phyloP scores from a whole-genome alignment of 2,797 vertebrate genomes.

The Mus spretus region DNA sequence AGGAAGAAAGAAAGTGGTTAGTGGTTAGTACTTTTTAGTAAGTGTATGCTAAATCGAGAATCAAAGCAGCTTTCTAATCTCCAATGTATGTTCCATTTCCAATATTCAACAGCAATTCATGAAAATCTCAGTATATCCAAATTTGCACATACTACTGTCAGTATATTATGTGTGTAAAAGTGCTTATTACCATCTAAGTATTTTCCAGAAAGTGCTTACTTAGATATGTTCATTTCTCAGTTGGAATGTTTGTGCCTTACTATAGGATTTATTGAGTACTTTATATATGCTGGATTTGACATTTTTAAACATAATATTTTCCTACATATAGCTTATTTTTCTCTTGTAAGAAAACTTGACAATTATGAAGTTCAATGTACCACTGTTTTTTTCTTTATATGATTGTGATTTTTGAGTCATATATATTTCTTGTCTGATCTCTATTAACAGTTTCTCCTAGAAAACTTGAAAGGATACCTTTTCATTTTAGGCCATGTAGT shows the following conservation, averaged over 20 bases:
- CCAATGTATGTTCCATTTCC: neutral
- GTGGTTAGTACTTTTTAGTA: neutral
- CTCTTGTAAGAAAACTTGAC: too few relatives aligned
- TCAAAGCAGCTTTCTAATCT: too few relatives aligned
- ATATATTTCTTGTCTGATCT: neutral
- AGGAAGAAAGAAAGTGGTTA: too few relatives aligned
- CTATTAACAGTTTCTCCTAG: neutral
- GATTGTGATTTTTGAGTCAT: neutral
- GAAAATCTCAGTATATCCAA: neutral
- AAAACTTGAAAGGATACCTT: neutral
- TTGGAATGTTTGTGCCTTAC: neutral
- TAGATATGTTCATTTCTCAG: neutral
- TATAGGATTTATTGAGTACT: neutral
- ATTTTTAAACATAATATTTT: too few relatives aligned
- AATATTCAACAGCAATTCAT: neutral
- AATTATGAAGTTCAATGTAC: too few relatives aligned
- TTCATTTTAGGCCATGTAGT: neutral
- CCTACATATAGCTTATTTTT: too few relatives aligned
- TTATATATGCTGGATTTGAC: too few relatives aligned
- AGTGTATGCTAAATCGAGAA: neutral
- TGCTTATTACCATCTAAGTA: neutral
- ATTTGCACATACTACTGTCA: neutral
- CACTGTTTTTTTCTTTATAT: neutral
- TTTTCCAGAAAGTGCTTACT: neutral
- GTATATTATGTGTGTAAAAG: neutral